Percentiles rank a stretch among this genome's conserved stretches.
Evolutionary conservation across 2,888 invertebrate genomes (phyloP).

Genomic region (Bhutanitis thaidina): DNA sequence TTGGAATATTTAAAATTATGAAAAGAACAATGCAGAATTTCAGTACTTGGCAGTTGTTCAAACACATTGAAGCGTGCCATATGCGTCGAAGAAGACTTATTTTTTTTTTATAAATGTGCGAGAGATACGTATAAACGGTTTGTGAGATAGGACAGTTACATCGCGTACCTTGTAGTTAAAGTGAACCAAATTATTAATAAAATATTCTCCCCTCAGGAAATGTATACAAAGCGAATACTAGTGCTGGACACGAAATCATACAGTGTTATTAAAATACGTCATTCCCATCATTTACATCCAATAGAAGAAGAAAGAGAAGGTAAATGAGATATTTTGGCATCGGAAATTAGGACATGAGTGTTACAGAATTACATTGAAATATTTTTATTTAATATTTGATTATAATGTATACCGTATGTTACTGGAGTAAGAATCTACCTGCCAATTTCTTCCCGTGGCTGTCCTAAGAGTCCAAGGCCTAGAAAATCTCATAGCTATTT

Average conservation of each 20-base stretch:
- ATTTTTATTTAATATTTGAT: no score
- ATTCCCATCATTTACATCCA: slow-evolving; percentile 59
- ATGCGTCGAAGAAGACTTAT: slow-evolving; percentile 36
- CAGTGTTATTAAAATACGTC: slow-evolving; percentile 60
- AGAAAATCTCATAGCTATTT: no score
- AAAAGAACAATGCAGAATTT: slow-evolving; percentile 36
- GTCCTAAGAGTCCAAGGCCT: no score
- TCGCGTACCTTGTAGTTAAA: background rate
- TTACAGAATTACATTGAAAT: no score
- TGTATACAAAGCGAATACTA: slow-evolving; percentile 57
- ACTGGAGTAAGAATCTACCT: no score
- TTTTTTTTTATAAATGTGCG: slow-evolving; percentile 26
- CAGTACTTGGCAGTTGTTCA: slow-evolving; percentile 54
- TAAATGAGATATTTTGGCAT: slow-evolving; percentile 24
- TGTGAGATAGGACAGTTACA: background rate
- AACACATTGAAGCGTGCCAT: slow-evolving; percentile 61
- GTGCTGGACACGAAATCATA: slow-evolving; percentile 53
- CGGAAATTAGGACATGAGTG: no score
- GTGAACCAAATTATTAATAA: background rate
- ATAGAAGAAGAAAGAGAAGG: slow-evolving; percentile 65
- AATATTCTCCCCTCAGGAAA: slow-evolving; percentile 21
- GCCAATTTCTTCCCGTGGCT: no score
- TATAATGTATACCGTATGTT: no score
- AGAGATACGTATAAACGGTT: slow-evolving; percentile 6
- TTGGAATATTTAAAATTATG: slow-evolving; percentile 31